Conservation (phyloP, 2,888 invertebrate genomes). For the Saturnia pavonia region DNA sequence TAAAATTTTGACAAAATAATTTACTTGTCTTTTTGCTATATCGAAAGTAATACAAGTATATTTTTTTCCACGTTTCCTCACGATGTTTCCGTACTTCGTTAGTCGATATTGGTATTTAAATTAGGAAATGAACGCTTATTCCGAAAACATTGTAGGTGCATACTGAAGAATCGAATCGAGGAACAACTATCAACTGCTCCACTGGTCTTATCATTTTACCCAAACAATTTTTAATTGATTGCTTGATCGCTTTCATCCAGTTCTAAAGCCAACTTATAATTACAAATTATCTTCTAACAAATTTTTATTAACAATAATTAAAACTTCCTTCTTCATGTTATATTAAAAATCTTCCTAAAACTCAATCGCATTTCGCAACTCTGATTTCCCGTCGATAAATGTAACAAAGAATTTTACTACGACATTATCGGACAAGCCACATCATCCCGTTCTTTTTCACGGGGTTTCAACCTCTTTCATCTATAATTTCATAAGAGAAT, state of each 20-base stretch:
- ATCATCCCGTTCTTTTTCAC: conserved; percentile 4
- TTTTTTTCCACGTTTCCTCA: too few relatives aligned
- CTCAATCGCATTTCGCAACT: neutral
- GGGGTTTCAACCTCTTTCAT: conserved; percentile 17
- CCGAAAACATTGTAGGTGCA: neutral
- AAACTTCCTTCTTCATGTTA: neutral
- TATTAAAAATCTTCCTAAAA: neutral
- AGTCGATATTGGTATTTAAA: neutral
- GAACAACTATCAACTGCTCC: neutral
- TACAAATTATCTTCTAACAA: neutral
- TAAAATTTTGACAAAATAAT: neutral
- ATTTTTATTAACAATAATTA: neutral
- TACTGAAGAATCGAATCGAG: too few relatives aligned
- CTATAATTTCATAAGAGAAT: conserved; percentile 23
- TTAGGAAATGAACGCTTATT: neutral
- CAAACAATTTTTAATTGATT: neutral
- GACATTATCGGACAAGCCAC: conserved; percentile 7
- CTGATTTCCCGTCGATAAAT: conserved; percentile 7
- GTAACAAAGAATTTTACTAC: neutral
- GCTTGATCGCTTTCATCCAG: neutral
- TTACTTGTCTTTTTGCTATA: neutral
- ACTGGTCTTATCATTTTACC: neutral
- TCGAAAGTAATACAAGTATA: too few relatives aligned
- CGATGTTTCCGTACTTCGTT: neutral
- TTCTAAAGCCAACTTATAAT: neutral